phyloP scores from a whole-genome alignment of 2,888 invertebrate species.

The Aradus depressus region DNA sequence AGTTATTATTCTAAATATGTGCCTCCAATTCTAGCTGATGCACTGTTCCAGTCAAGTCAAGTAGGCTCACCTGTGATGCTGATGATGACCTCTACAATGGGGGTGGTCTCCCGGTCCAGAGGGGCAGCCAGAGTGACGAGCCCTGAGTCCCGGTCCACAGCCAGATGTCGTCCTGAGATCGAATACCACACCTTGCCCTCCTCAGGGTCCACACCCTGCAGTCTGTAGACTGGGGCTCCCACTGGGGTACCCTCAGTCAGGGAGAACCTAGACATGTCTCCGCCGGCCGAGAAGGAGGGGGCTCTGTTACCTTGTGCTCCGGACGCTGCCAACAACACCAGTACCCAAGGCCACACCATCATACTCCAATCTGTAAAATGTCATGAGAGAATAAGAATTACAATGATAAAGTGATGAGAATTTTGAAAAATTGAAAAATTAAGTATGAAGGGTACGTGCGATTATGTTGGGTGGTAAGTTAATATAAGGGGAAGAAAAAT shows the following conservation, averaged over 20 bases:
- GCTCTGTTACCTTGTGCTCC: slow-evolving; percentile 46
- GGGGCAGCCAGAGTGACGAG: slow-evolving; percentile 59
- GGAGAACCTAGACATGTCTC: slow-evolving; percentile 66
- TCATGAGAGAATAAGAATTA: no score
- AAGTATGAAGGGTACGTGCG: no score
- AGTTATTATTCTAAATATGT: no score
- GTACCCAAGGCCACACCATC: background rate
- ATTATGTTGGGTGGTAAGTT: no score
- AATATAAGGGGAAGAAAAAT: no score
- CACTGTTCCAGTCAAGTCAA: no score
- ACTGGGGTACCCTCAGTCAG: slow-evolving; percentile 61
- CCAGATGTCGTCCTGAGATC: slow-evolving; percentile 70
- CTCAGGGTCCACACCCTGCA: slow-evolving; percentile 65
- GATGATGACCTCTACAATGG: slow-evolving; percentile 63
- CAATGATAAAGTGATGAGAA: no score
- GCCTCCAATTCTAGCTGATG: no score
- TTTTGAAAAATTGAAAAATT: no score
- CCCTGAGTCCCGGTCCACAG: slow-evolving; percentile 63
- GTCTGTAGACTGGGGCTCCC: slow-evolving; percentile 63
- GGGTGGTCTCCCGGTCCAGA: slow-evolving; percentile 59
- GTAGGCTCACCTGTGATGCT: slow-evolving; percentile 56
- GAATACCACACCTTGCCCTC: slow-evolving; percentile 60
- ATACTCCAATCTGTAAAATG: no score
- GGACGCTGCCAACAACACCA: background rate
- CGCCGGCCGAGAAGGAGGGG: slow-evolving; percentile 63